Evolutionary conservation across 2,797 vertebrate species (phyloP), one percentile per base, ranked within the genome.

Genomic region (Ceryle rudis): DNA sequence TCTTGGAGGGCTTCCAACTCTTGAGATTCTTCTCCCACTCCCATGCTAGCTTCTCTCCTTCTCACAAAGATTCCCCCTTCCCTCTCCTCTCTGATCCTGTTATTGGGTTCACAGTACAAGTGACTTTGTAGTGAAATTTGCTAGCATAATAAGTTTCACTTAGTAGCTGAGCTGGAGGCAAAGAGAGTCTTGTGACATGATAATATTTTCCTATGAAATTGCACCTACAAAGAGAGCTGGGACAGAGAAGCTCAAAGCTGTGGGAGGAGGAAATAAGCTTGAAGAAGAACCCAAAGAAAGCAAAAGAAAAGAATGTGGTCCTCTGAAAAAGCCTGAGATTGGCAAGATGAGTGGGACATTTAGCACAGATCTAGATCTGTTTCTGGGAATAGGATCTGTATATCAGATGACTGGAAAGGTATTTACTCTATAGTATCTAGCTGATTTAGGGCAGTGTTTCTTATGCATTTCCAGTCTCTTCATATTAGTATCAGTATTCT

Each of bases 131-230:
- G 80, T 93, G 81, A 95, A 92, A 97, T 94, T 95, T 96, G 81
- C 60, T 77, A 95, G 60, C 94, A 93, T 96, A 97, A 94, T 94
- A 90, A 73, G 58, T 81, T 94, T 66, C 70, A 70, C 46, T 75
- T 81, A 92, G 66, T 49, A 84, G 62, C 5, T 81, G 72, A 73
- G 92, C 96, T 96, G 73, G 88, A 96, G 96, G 95, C 81, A 95
- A 81, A 91, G 73, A 69, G 62, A 78, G 82, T 90, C 95, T 93
- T 95, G 65, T 96, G 93, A 95, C 74, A 44, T 51, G 54, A 47
- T 79, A 93, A 92, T 54, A 95, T 96, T 96, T 97, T 88, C 95
- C 89, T 95, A 62, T 62, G 79, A 96, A 96, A 95, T 91, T 96
- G 20, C 31, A 88, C 82, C 94, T 96, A 92, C 87, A 95, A 91